A percentile compares a stretch with the other conserved stretches of the same genome.
Conservation (phyloP, 2,113 vertebrate species). For the Sclerurus mexicanus region DNA sequence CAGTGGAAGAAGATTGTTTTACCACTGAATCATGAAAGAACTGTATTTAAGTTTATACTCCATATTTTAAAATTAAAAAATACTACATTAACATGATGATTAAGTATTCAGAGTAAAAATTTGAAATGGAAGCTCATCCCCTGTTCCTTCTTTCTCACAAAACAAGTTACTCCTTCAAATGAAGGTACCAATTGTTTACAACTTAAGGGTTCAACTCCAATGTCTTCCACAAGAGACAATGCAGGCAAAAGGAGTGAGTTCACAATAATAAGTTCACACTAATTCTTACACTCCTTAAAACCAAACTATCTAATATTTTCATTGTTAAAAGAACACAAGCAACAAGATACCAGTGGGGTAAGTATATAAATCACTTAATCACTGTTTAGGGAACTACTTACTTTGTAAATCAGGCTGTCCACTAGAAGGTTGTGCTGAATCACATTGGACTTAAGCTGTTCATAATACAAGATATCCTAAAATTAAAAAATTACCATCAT, state of each 20-base stretch:
- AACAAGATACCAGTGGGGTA: neutral
- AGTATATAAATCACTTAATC: neutral
- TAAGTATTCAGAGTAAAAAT: neutral
- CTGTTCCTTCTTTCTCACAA: neutral
- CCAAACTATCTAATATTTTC: neutral
- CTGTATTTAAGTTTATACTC: neutral
- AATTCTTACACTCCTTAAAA: neutral
- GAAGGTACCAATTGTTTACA: neutral
- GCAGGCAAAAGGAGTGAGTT: neutral
- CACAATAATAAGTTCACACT: neutral
- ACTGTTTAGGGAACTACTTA: constrained; percentile 63
- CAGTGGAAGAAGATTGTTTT: neutral
- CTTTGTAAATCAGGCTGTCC: constrained; percentile 97
- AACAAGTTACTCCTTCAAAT: neutral
- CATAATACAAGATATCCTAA: constrained; percentile 92
- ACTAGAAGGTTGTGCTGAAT: constrained; percentile 94
- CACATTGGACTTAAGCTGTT: constrained; percentile 94
- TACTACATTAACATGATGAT: neutral
- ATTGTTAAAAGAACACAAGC: neutral
- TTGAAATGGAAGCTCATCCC: neutral
- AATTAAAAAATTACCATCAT: constrained; percentile 52
- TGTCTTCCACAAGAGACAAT: neutral
- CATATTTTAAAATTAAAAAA: neutral
- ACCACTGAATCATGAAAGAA: neutral
- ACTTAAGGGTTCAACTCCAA: neutral